Conservation (phyloP, 1,140 invertebrate species). For the Limonius californicus region DNA sequence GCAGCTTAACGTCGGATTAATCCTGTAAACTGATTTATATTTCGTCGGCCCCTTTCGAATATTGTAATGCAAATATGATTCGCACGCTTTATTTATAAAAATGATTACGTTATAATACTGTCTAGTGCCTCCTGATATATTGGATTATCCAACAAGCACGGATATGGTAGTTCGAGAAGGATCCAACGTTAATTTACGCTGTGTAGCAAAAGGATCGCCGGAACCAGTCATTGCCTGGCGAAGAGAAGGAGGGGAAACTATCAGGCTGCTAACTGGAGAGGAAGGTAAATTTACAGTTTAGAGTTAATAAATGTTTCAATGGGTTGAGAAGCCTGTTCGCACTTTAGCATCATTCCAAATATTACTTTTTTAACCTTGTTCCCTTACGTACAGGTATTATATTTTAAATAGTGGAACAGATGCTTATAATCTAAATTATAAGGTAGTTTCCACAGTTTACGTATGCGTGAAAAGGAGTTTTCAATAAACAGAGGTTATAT, state of each 20-base stretch:
- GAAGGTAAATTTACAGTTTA: constrained; percentile 47
- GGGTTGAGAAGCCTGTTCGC: no score
- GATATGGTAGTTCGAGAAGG: constrained; percentile 86
- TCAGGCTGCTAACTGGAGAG: constrained; percentile 54
- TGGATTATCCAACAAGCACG: constrained; percentile 80
- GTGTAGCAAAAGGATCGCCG: constrained; percentile 81
- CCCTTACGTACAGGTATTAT: no score
- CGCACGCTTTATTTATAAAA: constrained; percentile 12
- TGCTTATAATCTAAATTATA: no score
- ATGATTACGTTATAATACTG: constrained; percentile 4
- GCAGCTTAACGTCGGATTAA: constrained; percentile 19
- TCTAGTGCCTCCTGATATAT: constrained; percentile 83
- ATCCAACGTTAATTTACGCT: constrained; percentile 77
- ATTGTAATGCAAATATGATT: constrained; percentile 14
- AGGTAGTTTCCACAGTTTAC: no score
- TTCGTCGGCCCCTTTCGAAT: constrained; percentile 7
- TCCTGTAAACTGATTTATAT: constrained; percentile 21
- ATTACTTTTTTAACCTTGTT: no score
- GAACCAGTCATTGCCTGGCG: constrained; percentile 81
- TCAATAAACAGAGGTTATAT: no score
- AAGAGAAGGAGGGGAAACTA: constrained; percentile 69
- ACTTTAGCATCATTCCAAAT: no score
- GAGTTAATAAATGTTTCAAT: no score
- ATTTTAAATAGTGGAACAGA: no score
- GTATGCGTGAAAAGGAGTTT: no score